A percentile compares a stretch with the other conserved stretches of the same genome.
Evolutionary conservation across 2,888 invertebrate species (phyloP).

Genomic region (Morpho helenor): DNA sequence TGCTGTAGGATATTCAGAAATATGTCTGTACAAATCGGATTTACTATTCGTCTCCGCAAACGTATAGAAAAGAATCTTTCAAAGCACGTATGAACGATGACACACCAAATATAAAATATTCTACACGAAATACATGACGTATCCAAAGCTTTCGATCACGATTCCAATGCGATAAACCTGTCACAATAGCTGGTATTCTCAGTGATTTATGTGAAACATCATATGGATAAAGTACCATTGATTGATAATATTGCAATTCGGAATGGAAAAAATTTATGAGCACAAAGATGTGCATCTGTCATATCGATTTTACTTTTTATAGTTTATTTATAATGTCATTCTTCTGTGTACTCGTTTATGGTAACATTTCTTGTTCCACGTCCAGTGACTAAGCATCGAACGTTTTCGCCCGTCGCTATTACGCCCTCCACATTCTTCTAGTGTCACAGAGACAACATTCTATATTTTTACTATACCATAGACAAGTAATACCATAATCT

Average conservation of each 20-base stretch:
- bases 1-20: not conserved
- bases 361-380: too few relatives aligned
- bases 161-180: slow-evolving; percentile 47
- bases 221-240: slow-evolving; percentile 23
- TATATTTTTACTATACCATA: too few relatives aligned
- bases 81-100: slow-evolving; percentile 68
- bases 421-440: too few relatives aligned
- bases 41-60: slow-evolving; percentile 42
- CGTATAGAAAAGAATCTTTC: not conserved
- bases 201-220: slow-evolving; percentile 35
- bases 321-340: slow-evolving; percentile 13
- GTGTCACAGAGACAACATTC: too few relatives aligned
- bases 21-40: not conserved
- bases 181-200: slow-evolving; percentile 35
- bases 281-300: too few relatives aligned
- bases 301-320: not conserved
- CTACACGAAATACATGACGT: slow-evolving; percentile 55
- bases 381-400: too few relatives aligned
- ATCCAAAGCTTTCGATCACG: slow-evolving; percentile 44
- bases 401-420: too few relatives aligned
- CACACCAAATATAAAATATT: slow-evolving; percentile 69
- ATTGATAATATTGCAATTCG: slow-evolving; percentile 17
- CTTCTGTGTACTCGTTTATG: too few relatives aligned
- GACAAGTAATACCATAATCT: too few relatives aligned
- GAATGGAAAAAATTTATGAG: not conserved